Base-by-base conservation (phyloP, 1,140 invertebrate genomes). In the Caerostris darwini region DNA sequence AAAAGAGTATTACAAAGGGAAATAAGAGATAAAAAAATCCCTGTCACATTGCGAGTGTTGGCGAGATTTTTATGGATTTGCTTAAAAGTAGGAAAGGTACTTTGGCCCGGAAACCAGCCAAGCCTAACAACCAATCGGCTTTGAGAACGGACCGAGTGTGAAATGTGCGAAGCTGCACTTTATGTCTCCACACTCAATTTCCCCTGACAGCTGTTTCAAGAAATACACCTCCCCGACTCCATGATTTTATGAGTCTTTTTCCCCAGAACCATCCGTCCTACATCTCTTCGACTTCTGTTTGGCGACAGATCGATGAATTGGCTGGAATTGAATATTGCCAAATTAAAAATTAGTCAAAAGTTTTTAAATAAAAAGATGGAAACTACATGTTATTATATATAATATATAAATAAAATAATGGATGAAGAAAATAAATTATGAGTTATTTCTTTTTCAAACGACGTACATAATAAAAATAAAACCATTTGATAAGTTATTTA, bases 41-140 rank as follows among this genome's bases (percentile, higher is more conserved):
- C 64, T 94, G 92, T 94, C 86, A 94, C 91, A 92, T 69, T 69
- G 82, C 56, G 54, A 86, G 92, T 81, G 92, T 94, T 94, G 92
- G 92, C 85, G 92, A 94, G 92, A 89, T 94, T 94, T 94, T 94
- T 94, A 94, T 94, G 92, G 92, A 94, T 94, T 94, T 94, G 92
- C 92, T 94, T 94, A 94, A 94, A 94, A 94, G 92, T 94, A 94
- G 92, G 89, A 88, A 94, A 89, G 86, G 92, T 82, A 94, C 67
- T 94, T 94, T 81, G 85, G 67, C 61, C 61, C 92, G 57, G 83
- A 77, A 88, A 94, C n/a, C 92, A 94, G 86, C 85, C 61, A 64
- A 89, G 92, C 92, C 71, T 94, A 94, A 94, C 92, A 94, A 94
- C 92, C 92, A 94, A 94, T 94, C 92, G 92, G 85, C 92, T 89